phyloP scores from a whole-genome alignment of 2,113 vertebrate genomes.

The Morone saxatilis region DNA sequence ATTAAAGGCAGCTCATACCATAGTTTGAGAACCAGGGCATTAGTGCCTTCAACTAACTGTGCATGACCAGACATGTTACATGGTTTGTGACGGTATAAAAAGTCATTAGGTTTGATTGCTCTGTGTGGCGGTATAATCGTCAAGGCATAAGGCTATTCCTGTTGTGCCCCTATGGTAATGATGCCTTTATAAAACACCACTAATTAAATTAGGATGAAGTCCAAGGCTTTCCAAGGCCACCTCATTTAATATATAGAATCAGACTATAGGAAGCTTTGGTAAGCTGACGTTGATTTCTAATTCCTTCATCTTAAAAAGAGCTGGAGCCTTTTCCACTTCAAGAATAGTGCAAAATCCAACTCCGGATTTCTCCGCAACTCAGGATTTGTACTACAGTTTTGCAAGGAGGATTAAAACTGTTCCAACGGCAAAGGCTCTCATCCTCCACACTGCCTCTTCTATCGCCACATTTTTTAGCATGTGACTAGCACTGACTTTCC shows the following conservation, averaged over 20 bases:
- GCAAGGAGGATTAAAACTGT: conserved; percentile 19
- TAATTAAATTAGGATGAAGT: neutral
- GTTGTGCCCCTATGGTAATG: neutral
- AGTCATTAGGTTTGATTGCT: neutral
- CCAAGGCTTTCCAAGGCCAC: neutral
- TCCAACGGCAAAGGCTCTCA: conserved; percentile 15
- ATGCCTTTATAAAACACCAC: neutral
- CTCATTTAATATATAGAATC: neutral
- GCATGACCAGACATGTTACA: no score
- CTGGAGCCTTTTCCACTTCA: conserved; percentile 1
- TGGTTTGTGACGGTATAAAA: no score
- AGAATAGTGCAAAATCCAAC: conserved; percentile 4
- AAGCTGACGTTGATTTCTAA: no score
- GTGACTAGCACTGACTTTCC: conserved; percentile 14
- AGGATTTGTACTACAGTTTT: conserved; percentile 28
- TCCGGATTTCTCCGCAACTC: neutral
- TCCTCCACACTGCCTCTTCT: neutral
- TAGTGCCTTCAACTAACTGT: no score
- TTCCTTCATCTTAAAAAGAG: neutral
- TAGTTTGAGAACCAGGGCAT: no score
- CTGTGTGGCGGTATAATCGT: neutral
- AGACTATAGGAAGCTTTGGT: neutral
- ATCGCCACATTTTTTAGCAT: neutral
- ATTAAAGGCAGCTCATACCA: no score
- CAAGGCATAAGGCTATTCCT: neutral